A percentile compares a stretch with the other conserved stretches of the same genome.
Evolutionary conservation across 2,888 invertebrate genomes (phyloP).

Genomic region (Scrobipalpa atriplicella): DNA sequence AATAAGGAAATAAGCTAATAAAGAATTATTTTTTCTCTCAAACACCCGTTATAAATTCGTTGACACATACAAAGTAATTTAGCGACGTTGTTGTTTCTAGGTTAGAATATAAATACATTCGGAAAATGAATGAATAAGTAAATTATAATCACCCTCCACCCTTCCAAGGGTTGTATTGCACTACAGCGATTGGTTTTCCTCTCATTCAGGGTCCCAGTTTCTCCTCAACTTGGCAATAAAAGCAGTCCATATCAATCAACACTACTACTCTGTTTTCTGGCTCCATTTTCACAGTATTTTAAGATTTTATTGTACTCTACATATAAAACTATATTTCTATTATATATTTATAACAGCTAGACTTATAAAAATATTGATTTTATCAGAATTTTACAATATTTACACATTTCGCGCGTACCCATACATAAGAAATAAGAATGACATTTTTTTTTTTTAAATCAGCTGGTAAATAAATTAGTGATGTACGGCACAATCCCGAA

Average conservation of each 20-base stretch:
- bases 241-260: conserved; percentile 99
- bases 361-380: not conserved
- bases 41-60: too few relatives aligned
- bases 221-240: conserved; percentile 99
- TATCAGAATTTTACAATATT: not conserved
- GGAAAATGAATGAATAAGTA: not conserved
- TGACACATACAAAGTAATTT: too few relatives aligned
- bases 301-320: not conserved
- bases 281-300: conserved; percentile 57
- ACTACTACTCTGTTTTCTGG: conserved; percentile 87
- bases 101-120: too few relatives aligned
- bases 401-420: not conserved
- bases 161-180: conserved; percentile 97
- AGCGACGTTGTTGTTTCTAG: too few relatives aligned
- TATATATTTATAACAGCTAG: not conserved
- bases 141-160: conserved; percentile 91
- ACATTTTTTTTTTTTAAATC: conserved; percentile 6
- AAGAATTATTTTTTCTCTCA: too few relatives aligned
- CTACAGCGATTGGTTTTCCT: conserved; percentile 97
- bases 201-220: conserved; percentile 91
- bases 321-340: not conserved
- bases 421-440: not conserved
- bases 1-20: conserved; percentile 42
- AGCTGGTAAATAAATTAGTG: not conserved
- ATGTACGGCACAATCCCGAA: not conserved